These are phyloP conservation scores for Rachycentron canadum DNA, from an alignment of 2,797 vertebrate genomes.

Conservation along the genomic window DNA sequence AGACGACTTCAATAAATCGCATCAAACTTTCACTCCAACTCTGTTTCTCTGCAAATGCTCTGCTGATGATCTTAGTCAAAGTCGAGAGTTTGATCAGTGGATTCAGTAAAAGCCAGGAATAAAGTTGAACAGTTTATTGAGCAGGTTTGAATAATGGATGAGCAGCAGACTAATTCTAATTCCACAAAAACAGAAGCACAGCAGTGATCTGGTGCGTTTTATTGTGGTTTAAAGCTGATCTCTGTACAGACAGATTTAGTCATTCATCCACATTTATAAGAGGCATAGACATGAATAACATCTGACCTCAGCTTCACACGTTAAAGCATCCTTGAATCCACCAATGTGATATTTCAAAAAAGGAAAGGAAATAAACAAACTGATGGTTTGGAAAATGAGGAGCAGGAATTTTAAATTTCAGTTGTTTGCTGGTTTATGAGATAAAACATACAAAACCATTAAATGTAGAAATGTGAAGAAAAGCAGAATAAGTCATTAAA, in stretches of 20 bases:
- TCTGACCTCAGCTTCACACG: background rate
- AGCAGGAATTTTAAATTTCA: background rate
- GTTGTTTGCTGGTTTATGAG: background rate
- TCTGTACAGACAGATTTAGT: conserved; percentile 36
- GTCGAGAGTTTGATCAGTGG: too few species aligned
- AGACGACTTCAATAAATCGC: conserved; percentile 67
- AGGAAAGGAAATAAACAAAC: too few species aligned
- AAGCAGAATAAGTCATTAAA: conserved; percentile 9
- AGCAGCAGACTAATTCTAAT: too few species aligned
- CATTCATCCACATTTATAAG: conserved; percentile 38
- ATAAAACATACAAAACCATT: conserved; percentile 14
- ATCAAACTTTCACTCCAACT: conserved; percentile 47
- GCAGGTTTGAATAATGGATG: too few species aligned
- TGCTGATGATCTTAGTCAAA: too few species aligned
- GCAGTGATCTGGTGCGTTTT: conserved; percentile 32
- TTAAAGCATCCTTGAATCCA: background rate
- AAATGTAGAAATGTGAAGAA: conserved; percentile 6
- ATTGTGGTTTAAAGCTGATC: conserved; percentile 45
- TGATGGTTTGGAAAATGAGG: background rate
- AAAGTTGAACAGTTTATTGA: too few species aligned
- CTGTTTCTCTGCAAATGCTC: background rate
- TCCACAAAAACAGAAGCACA: background rate
- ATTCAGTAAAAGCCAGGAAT: too few species aligned
- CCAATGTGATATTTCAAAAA: background rate
- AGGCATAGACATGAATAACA: background rate